Percentiles rank a stretch among this genome's conserved stretches.
Evolutionary conservation across 2,888 invertebrate genomes (phyloP).

Genomic region (Trissolcus japonicus): DNA sequence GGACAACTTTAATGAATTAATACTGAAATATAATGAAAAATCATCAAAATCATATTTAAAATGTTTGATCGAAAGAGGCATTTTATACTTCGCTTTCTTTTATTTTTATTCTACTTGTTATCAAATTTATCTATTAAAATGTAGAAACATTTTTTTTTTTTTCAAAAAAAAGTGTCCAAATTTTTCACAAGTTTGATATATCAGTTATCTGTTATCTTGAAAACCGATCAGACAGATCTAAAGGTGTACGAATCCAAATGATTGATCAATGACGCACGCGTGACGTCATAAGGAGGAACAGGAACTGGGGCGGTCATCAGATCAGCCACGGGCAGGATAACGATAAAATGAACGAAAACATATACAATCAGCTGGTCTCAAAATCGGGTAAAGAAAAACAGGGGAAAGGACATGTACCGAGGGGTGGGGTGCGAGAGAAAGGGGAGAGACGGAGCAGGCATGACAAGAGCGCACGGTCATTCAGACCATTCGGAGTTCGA

Average conservation of each 20-base stretch:
- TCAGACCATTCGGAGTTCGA: conserved; percentile 59
- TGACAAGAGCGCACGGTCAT: conserved; percentile 57
- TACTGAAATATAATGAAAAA: too few relatives aligned
- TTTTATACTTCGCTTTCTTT: too few relatives aligned
- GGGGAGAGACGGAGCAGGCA: conserved; percentile 53
- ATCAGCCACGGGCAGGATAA: background rate
- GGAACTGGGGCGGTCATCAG: conserved; percentile 3
- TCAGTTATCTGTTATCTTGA: background rate
- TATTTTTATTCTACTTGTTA: background rate
- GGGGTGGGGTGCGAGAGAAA: conserved; percentile 29
- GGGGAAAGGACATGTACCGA: conserved; percentile 23
- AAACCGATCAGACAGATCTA: background rate
- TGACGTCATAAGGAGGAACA: conserved; percentile 29
- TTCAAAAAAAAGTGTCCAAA: background rate
- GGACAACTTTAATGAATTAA: too few relatives aligned
- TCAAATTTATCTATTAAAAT: background rate
- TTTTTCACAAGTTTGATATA: background rate
- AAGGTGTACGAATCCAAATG: background rate
- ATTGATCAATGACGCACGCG: conserved; percentile 1
- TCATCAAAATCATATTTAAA: too few relatives aligned
- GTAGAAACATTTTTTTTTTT: background rate
- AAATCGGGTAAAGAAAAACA: background rate
- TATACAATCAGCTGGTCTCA: conserved; percentile 5
- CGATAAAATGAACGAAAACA: conserved; percentile 6
- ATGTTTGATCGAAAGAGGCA: too few relatives aligned